Evolutionary conservation across 2,888 invertebrate genomes (phyloP), one percentile per base, ranked within the genome.

Genomic region (Sphaerophoria taeniata): DNA sequence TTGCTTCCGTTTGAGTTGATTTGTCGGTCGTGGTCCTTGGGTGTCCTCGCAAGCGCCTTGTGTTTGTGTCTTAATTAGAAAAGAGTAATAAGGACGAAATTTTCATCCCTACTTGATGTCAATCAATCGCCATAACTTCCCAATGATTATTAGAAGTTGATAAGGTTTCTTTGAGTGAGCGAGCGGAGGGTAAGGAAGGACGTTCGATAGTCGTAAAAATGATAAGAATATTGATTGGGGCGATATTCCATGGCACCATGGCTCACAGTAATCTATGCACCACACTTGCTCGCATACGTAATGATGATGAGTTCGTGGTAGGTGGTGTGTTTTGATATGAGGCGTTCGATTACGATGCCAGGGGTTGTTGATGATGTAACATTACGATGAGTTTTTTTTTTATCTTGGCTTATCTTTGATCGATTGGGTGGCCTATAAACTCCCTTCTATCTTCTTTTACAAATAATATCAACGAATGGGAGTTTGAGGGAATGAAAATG

Each of bases 101-200:
- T 65, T 51, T 36, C 47, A 51, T 51, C 45, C 63, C 72, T 16
- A 14, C 60, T 71, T 84, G 67, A 71, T 71, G 70, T 83, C 65
- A 74, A 79, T 79, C 83, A 65, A 84, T 74, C 47, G 58, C 45
- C 63, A 63, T 74, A 80, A 75, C 49, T 53, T 61, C 65, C 39
- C 33, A 58, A 75, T 79, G 71, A 79, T 80, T 75, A 60, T 60
- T 43, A 24, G 60, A 60, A 69, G 67, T 71, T 84, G 80, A 84
- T 80, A 80, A 84, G 43, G 33, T 24, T 65, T 56, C 36, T 16
- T n/a, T n/a, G 5, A 24, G 47, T 4, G 47, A 6, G 2, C 11
- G 9, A 12, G 3, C 9, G 6, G 39, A 7, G 9, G 39, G 39
- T 39, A 39, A 7, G 11, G 7, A 43, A 43, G 43, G 53, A 51